Evolutionary conservation across 92 coral and sea anemone genomes (phyloP), one percentile per base, ranked within the genome.

Genomic region (Chrysogorgia sp.): DNA sequence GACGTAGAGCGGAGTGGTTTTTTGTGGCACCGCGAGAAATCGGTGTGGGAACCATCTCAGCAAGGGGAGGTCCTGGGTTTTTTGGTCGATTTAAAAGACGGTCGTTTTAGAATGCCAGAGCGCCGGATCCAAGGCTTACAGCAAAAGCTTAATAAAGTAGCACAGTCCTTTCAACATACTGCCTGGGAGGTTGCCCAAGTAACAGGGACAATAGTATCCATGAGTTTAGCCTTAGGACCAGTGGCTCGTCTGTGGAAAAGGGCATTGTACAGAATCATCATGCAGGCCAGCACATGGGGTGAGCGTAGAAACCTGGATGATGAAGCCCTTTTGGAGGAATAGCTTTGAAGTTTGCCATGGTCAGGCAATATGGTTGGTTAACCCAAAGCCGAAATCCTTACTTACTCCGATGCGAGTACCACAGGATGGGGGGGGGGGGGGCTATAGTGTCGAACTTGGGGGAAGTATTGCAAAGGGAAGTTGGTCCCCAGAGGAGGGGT

Each of bases 221-320:
- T 88, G 92, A 71, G 83, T n/a, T 58, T 88, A 30, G 89, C 92
- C 25, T 67, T 88, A 12, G 92, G 89, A 17, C 89, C 89, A 28
- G 89, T 88, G 21, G 87, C 71, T 32, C 49, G 81, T n/a, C 84
- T 88, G 14, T 89, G 87, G 90, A 89, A 81, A 45, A 50, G 86
- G 57, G 66, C 60, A 41, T n/a, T 85, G 30, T 89, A 66, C 75
- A 63, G 72, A 22, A 81, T 45, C 67, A 72, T 82, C 21, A 32
- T 75, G 12, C 35, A 64, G 34, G 74, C 80, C 72, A 76, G 34
- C 14, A 62, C 69, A 13, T 89, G 85, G 92, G 85, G 75, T 40
- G 34, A 63, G 3, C 65, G 47, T 10, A 26, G 67, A 10, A 26
- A 32, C 34, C 35, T 88, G 53, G 82, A 82, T 1, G 69, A 78